phyloP scores from a whole-genome alignment of 2,113 vertebrate genomes.

The Osmerus mordax region DNA sequence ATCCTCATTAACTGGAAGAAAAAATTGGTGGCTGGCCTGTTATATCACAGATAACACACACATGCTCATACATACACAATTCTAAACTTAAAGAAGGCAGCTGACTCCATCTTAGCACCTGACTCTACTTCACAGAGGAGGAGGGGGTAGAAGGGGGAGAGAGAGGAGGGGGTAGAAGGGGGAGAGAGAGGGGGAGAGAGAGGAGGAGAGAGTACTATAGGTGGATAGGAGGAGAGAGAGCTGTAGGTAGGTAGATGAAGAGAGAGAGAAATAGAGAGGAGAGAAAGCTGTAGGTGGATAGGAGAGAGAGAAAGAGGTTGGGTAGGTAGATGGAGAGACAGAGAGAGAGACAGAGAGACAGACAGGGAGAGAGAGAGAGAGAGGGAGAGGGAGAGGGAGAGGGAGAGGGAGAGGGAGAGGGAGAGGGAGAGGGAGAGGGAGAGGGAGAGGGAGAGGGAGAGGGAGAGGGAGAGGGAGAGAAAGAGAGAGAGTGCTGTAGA shows the following conservation, averaged over 20 bases:
- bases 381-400: too few relatives aligned
- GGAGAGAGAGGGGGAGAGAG: neutral
- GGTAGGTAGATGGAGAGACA: neutral
- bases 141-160: slow-evolving; percentile 11
- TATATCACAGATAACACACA: slow-evolving; percentile 62
- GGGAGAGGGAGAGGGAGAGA: too few relatives aligned
- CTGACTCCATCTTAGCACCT: slow-evolving; percentile 53
- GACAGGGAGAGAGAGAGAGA: too few relatives aligned
- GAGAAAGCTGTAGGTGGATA: too few relatives aligned
- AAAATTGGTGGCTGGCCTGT: slow-evolving; percentile 61
- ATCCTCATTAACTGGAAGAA: slow-evolving; percentile 67
- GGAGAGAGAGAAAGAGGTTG: too few relatives aligned
- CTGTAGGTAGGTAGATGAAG: slow-evolving; percentile 60
- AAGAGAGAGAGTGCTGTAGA: too few relatives aligned
- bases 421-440: too few relatives aligned
- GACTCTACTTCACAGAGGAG: slow-evolving; percentile 44
- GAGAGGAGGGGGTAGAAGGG: neutral
- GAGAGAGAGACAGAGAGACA: slow-evolving; percentile 17
- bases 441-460: slow-evolving; percentile 17
- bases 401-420: too few relatives aligned
- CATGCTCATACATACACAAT: slow-evolving; percentile 31
- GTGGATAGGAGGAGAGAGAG: slow-evolving; percentile 39
- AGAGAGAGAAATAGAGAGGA: slow-evolving; percentile 1
- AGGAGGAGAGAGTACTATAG: slow-evolving; percentile 10
- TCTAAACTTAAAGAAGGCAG: slow-evolving; percentile 46